Evolutionary conservation across 2,113 vertebrate species (phyloP), one percentile per base, ranked within the genome.

Genomic region (Nyctibius bracteatus): DNA sequence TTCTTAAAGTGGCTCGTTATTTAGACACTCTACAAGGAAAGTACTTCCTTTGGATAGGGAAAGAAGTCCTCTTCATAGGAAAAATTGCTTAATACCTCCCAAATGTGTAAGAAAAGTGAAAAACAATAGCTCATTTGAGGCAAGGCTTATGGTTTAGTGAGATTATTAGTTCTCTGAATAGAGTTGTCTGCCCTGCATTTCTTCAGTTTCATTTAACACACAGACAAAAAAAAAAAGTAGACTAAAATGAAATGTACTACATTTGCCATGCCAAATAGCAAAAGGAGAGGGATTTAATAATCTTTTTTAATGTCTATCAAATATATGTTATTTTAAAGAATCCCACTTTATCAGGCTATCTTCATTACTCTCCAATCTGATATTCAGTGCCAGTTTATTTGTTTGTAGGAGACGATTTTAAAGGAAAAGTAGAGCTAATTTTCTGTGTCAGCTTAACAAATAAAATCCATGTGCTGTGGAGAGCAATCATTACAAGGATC

Each of bases 81-180:
- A 97, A 97, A 97, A 96, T 91, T 96, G 80, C 70, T 86, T 97
- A 96, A 96, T 97, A 85, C 58, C 88, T 97, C 94, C 91, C 94
- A 96, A 95, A 93, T 97, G 94, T 88, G 86, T 92, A 95, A 95
- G 93, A 97, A 97, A 96, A 97, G 67, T 81, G 31, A 95, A 96
- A 98, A 97, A 95, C 0, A 2, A 68, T 59, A 89, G 63, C 75
- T 96, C 75, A 78, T 94, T 88, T 88, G 74, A 94, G 84, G 52
- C 73, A 95, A 80, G 73, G 75, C 51, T 96, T 91, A 71, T 93
- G 93, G 90, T 87, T 96, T 97, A 90, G 73, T 87, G 88, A 92
- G 88, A 33, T 96, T 93, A 97, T 95, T 97, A 89, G 81, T 93
- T 96, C 66, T 86, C 59, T n/a, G 87, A 97, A 96, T 21, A 93